Conservation (phyloP, 2,113 vertebrate species). For the Paramisgurnus dabryanus region DNA sequence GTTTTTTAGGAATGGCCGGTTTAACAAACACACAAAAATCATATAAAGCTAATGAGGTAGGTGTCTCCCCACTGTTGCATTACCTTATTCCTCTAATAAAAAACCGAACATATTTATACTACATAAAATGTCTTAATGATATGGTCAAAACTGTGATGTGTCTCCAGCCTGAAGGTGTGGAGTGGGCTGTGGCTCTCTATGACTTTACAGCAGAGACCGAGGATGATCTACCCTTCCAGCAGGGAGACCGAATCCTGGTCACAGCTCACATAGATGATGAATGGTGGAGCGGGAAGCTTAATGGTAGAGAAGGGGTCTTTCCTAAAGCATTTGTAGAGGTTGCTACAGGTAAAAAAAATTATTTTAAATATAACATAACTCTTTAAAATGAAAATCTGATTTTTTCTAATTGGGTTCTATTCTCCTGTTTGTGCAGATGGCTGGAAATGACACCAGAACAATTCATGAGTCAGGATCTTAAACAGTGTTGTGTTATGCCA, state of each 20-base stretch:
- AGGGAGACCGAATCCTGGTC: slow-evolving; percentile 85
- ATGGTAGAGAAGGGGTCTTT: slow-evolving; percentile 85
- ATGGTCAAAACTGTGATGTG: neutral
- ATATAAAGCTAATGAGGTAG: slow-evolving; percentile 66
- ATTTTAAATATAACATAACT: no score
- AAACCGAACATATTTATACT: neutral
- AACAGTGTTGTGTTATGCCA: neutral
- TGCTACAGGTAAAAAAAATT: slow-evolving; percentile 72
- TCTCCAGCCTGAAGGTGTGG: slow-evolving; percentile 31
- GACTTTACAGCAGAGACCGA: slow-evolving; percentile 82
- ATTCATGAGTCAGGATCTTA: neutral
- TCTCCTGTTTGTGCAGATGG: neutral
- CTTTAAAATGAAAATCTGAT: neutral
- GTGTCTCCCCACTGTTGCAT: neutral
- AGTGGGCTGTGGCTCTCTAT: slow-evolving; percentile 88
- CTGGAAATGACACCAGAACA: neutral
- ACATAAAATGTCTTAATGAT: no score
- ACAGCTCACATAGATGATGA: slow-evolving; percentile 76
- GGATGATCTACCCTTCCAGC: slow-evolving; percentile 82
- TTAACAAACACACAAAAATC: slow-evolving; percentile 35
- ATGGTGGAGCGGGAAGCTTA: slow-evolving; percentile 85
- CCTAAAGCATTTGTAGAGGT: slow-evolving; percentile 80
- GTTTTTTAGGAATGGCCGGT: slow-evolving; percentile 74
- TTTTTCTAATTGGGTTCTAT: neutral
- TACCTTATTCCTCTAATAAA: neutral